A percentile compares a stretch with the other conserved stretches of the same genome.
Evolutionary conservation across 2,797 vertebrate species (phyloP).

Genomic region (Austrolebias charrua): DNA sequence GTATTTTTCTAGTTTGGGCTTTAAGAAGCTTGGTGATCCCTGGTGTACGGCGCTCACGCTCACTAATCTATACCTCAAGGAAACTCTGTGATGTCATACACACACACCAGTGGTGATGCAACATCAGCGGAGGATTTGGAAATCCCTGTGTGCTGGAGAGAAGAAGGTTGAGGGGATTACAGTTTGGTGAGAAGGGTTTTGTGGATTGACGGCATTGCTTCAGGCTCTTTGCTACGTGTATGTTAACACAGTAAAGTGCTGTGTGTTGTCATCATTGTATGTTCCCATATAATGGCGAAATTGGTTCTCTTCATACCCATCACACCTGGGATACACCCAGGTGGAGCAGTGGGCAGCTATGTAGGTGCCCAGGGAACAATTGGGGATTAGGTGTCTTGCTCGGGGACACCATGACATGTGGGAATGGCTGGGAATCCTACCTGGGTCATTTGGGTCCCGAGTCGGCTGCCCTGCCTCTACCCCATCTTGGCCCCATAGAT

Average conservation of each 20-base stretch:
- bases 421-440: no score
- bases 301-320: no score
- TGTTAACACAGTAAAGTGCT: background rate
- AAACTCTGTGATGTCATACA: conserved; percentile 64
- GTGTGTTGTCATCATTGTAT: no score
- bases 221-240: conserved; percentile 32
- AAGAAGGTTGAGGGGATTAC: conserved; percentile 63
- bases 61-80: conserved; percentile 54
- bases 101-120: conserved; percentile 59
- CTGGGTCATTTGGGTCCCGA: no score
- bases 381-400: no score
- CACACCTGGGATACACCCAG: no score
- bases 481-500: background rate
- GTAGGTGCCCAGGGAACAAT: no score
- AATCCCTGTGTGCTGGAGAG: conserved; percentile 59
- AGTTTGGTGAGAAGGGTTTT: conserved; percentile 57
- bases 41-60: conserved; percentile 20
- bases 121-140: conserved; percentile 59
- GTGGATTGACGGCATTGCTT: conserved; percentile 52
- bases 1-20: conserved; percentile 26
- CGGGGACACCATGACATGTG: no score
- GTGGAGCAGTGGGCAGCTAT: no score
- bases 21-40: conserved; percentile 28
- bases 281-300: no score
- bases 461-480: no score